Conservation (phyloP, 2,113 vertebrate genomes). For the Aspidoscelis tigris region DNA sequence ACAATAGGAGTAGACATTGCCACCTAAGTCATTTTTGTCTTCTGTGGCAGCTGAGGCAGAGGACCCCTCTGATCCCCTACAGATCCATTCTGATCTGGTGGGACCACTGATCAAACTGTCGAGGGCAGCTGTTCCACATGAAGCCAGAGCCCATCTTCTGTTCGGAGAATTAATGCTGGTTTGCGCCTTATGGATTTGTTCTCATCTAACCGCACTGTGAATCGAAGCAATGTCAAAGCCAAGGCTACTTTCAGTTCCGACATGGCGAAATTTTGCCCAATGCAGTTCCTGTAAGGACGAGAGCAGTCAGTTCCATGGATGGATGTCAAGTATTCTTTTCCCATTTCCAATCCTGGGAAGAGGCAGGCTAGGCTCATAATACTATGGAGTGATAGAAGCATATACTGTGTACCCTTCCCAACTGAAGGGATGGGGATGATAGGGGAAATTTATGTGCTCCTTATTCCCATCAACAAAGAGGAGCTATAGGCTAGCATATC, state of each 20-base stretch:
- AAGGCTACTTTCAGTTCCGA: slow-evolving; percentile 85
- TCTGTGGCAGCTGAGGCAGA: not conserved
- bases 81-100: not conserved
- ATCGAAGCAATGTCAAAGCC: slow-evolving; percentile 84
- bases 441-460: accelerated
- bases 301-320: not conserved
- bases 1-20: no score
- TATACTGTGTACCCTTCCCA: not conserved
- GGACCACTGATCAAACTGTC: not conserved
- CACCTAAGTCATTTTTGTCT: not conserved
- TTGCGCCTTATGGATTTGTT: slow-evolving; percentile 74
- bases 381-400: not conserved
- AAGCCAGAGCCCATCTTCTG: slow-evolving; percentile 85
- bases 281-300: slow-evolving; percentile 85
- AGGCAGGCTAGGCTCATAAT: not conserved
- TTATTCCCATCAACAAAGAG: not conserved
- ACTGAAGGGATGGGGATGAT: accelerated
- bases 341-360: not conserved
- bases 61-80: not conserved
- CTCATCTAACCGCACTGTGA: slow-evolving; percentile 73
- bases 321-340: not conserved
- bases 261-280: slow-evolving; percentile 93
- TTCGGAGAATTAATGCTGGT: slow-evolving; percentile 82
- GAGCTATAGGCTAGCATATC: not conserved
- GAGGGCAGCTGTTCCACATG: slow-evolving; percentile 74